Base-by-base conservation (phyloP, 2,888 invertebrate genomes). In the Chymomyza procnemis region DNA sequence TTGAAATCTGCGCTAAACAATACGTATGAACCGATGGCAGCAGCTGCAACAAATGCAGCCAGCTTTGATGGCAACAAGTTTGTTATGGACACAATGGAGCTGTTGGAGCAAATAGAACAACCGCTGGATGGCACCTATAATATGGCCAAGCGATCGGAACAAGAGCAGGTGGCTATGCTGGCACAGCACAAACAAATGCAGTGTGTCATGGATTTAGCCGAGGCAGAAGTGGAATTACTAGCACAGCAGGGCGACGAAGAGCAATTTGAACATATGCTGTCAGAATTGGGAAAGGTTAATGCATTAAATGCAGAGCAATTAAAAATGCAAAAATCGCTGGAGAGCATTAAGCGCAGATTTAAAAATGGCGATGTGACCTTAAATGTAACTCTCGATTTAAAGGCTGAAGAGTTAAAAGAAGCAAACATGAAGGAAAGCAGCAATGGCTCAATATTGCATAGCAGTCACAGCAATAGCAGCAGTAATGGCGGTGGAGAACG, bases 251-350 rank as follows among this genome's bases (percentile, higher is more conserved):
- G 85, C 9, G 85, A 89, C 56, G 90, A 91, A 62, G 89, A 90
- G 63, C 89, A 90, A 52, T 91, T 91, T 50, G 91, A 91, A 72
- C 79, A 90, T 54, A 87, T 91, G 78, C 78, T 91, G 5, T 88
- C 89, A 58, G 87, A 88, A 56, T 79, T 91, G 47, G 88, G 88
- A 4, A 88, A 85, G 64, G 80, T 88, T 3, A 85, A 88, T 58
- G 62, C 61, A 1, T 75, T 89, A 3, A 89, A 89, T 64, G 78
- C 87, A 8, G 89, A 90, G n/a, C 89, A 90, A 61, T 60, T 89
- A 1, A 91, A 91, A 74, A 90, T 91, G 85, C 84, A 89, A 59
- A 90, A 90, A 63, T 90, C 90, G 0, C 67, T 91, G 60, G 90
- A 91, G 41, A 89, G 85, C 48, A 91, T 91, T 41, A 91, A 90